Conservation (phyloP, 2,797 vertebrate species). For the Parauchenoglanis punctatus region DNA sequence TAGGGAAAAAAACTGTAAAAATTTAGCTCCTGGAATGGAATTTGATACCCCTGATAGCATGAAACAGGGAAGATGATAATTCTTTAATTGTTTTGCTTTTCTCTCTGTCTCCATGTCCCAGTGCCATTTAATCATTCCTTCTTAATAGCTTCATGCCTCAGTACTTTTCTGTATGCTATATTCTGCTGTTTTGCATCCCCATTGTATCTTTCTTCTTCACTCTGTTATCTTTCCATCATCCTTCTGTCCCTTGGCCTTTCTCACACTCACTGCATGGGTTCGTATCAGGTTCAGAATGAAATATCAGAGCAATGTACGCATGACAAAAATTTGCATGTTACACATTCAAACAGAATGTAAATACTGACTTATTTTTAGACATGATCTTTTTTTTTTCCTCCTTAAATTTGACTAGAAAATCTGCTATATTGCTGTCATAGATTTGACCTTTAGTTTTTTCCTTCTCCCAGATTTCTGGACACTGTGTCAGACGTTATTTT, state of each 20-base stretch:
- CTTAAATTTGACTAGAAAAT: conserved; percentile 53
- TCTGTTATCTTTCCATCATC: conserved; percentile 16
- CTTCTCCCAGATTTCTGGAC: conserved; percentile 49
- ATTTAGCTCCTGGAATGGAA: background rate
- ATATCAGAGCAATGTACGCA: conserved; percentile 24
- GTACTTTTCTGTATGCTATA: background rate
- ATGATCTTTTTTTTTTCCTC: background rate
- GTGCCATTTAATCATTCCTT: conserved; percentile 6
- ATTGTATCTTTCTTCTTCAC: background rate
- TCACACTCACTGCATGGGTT: conserved; percentile 4
- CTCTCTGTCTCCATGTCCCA: background rate
- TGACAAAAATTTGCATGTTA: conserved; percentile 36
- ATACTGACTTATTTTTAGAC: conserved; percentile 37
- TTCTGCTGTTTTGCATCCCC: conserved; percentile 4
- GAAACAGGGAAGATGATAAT: background rate
- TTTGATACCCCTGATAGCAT: conserved; percentile 13
- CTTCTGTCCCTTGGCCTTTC: background rate
- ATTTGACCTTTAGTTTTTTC: conserved; percentile 40
- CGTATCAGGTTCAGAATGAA: conserved; percentile 3
- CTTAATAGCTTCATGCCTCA: conserved; percentile 7
- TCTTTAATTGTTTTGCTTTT: background rate
- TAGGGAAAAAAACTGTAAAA: background rate
- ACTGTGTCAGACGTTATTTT: conserved; percentile 55
- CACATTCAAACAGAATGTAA: conserved; percentile 39
- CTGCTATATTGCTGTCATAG: conserved; percentile 61